Evolutionary conservation across 1,140 invertebrate species (phyloP).

Genomic region (Calephelis nemesis): DNA sequence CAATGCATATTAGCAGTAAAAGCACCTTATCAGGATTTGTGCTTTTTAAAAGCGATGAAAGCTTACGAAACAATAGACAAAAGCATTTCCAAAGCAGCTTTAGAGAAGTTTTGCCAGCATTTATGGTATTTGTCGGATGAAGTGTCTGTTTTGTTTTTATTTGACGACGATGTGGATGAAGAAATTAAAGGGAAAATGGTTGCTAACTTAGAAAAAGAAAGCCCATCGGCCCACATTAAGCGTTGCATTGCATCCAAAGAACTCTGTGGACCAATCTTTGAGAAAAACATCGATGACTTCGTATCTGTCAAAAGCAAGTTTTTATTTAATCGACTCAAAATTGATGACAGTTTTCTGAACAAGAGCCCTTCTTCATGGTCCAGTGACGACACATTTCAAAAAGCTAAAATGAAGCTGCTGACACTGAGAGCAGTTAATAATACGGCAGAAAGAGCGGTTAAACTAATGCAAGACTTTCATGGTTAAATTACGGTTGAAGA

Average conservation of each 20-base stretch:
- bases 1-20: constrained; percentile 25
- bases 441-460: too few species aligned
- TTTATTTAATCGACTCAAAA: background rate
- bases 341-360: background rate
- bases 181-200: background rate
- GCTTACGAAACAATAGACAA: constrained; percentile 31
- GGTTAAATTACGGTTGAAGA: too few species aligned
- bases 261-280: background rate
- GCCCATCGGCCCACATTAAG: background rate
- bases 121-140: constrained; percentile 11
- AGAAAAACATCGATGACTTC: background rate
- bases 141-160: background rate
- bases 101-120: constrained; percentile 27
- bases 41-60: constrained; percentile 22
- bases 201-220: background rate
- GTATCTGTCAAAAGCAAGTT: background rate
- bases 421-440: too few species aligned
- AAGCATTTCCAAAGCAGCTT: constrained; percentile 25
- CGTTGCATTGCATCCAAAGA: background rate
- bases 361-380: too few species aligned
- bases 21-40: constrained; percentile 28
- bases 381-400: too few species aligned
- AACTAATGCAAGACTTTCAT: too few species aligned
- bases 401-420: too few species aligned
- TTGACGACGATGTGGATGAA: background rate